A percentile compares a stretch with the other conserved stretches of the same genome.
These are phyloP conservation scores for Acanthopleura granulata DNA, from an alignment of 2,888 invertebrate species.

Conservation along the genomic window DNA sequence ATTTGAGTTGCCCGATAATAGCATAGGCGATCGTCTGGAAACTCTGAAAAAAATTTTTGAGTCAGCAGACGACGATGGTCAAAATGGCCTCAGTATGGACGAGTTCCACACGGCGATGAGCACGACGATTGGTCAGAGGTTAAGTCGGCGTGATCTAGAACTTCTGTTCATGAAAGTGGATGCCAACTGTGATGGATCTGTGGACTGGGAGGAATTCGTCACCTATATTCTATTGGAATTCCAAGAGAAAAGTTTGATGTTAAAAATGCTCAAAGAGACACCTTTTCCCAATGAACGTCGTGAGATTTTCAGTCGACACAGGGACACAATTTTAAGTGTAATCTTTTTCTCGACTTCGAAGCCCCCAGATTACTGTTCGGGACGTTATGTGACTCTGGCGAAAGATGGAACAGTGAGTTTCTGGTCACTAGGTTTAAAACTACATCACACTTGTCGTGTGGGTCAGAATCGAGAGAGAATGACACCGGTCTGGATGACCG, in stretches of 20 bases:
- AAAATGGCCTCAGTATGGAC: conserved; percentile 48
- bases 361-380: conserved; percentile 74
- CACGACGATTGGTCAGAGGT: conserved; percentile 46
- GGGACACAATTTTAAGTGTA: conserved; percentile 75
- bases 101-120: conserved; percentile 59
- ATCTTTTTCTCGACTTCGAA: conserved; percentile 41
- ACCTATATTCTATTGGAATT: conserved; percentile 82
- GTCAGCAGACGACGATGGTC: conserved; percentile 48
- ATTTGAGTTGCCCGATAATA: not conserved
- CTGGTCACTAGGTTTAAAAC: conserved; percentile 82
- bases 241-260: conserved; percentile 61
- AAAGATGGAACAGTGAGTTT: conserved; percentile 83
- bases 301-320: conserved; percentile 77
- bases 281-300: conserved; percentile 64
- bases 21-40: conserved; percentile 21
- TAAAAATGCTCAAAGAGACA: conserved; percentile 46
- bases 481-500: conserved; percentile 78
- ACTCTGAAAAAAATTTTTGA: conserved; percentile 47
- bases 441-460: conserved; percentile 53
- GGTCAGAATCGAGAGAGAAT: conserved; percentile 71
- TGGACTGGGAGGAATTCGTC: conserved; percentile 84
- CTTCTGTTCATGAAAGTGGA: conserved; percentile 68
- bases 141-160: conserved; percentile 56
- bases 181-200: conserved; percentile 73
- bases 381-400: conserved; percentile 82